Evolutionary conservation across 2,797 vertebrate species (phyloP).

Genomic region (Kryptopterus vitreolus): DNA sequence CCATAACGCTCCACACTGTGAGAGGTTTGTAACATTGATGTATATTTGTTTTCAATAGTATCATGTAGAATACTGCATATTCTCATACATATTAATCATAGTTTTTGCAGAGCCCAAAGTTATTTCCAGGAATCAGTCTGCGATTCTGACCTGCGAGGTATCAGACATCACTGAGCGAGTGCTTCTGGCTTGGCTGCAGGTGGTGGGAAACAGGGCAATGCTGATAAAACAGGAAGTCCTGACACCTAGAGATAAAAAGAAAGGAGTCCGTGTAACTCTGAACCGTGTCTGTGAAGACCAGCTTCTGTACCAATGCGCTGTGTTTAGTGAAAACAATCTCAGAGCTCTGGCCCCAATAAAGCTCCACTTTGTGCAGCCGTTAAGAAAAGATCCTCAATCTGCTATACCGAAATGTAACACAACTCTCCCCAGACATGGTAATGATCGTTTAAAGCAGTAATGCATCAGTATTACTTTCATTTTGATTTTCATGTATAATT

Average conservation of each 20-base stretch:
- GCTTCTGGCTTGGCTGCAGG: neutral
- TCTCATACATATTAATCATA: neutral
- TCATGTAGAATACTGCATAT: neutral
- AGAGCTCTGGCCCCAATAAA: neutral
- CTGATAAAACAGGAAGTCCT: constrained; percentile 9
- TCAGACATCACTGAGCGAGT: neutral
- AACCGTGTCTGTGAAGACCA: neutral
- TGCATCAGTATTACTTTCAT: neutral
- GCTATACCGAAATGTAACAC: neutral
- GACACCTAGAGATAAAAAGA: neutral
- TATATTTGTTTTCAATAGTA: neutral
- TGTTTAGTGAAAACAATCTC: constrained; percentile 2
- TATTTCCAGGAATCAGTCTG: neutral
- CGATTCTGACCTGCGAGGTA: neutral
- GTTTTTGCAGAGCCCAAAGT: neutral
- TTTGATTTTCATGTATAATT: neutral
- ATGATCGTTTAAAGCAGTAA: neutral
- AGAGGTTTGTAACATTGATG: neutral
- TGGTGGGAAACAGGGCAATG: neutral
- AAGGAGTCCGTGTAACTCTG: neutral
- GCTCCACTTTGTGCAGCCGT: neutral
- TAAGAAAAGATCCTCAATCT: neutral
- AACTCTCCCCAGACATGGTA: neutral
- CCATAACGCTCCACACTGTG: neutral
- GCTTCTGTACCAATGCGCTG: neutral